phyloP scores from a whole-genome alignment of 2,888 invertebrate genomes.

The Plagiodera versicolora region DNA sequence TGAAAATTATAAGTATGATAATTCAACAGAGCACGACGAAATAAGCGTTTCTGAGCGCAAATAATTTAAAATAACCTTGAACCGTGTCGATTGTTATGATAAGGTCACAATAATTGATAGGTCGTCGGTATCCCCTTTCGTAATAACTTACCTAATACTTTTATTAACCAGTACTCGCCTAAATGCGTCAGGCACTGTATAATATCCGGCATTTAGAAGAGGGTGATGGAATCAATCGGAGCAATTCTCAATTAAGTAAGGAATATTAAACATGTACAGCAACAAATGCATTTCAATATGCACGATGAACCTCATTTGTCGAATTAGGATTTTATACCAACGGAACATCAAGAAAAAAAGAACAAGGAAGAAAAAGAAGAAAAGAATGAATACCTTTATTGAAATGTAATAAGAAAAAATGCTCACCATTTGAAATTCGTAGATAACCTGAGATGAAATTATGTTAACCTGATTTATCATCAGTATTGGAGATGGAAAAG shows the following conservation, averaged over 20 bases:
- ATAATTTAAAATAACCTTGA: conserved; percentile 33
- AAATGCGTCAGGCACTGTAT: not conserved
- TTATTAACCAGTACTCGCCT: not conserved
- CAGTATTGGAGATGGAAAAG: no score
- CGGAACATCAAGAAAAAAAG: no score
- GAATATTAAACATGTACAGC: not conserved
- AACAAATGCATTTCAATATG: not conserved
- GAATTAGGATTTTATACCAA: no score
- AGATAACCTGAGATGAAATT: no score
- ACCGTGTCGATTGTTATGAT: conserved; percentile 32
- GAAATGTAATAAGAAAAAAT: no score
- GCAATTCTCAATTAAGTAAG: not conserved
- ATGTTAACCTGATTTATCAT: no score
- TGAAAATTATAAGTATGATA: not conserved
- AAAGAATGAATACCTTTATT: no score
- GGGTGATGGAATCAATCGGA: not conserved
- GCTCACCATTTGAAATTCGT: no score
- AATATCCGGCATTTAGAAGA: not conserved
- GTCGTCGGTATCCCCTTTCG: conserved; percentile 29
- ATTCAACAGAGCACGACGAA: not conserved
- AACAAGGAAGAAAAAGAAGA: no score
- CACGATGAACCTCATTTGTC: no score
- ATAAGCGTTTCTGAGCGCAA: conserved; percentile 20
- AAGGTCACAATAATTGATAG: conserved; percentile 45
- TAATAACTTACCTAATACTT: conserved; percentile 5